Conservation (phyloP, 2,113 vertebrate genomes). For the Mobula birostris region DNA sequence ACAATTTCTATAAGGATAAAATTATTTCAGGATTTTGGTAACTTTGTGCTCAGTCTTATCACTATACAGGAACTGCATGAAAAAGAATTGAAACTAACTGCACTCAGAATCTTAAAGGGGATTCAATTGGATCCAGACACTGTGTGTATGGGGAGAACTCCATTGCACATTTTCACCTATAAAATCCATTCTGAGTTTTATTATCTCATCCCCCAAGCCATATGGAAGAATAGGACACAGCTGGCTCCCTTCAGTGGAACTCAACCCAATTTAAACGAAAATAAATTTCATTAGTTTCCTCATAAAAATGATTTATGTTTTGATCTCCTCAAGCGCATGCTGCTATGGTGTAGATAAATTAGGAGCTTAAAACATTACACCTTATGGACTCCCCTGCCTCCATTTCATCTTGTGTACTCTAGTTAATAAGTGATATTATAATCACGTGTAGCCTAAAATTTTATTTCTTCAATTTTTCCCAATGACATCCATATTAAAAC, state of each 20-base stretch:
- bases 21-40: neutral
- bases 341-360: neutral
- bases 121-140: neutral
- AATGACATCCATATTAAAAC: neutral
- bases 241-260: neutral
- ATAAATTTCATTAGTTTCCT: conserved; percentile 5
- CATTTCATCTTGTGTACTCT: neutral
- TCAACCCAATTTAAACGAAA: conserved; percentile 6
- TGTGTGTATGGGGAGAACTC: neutral
- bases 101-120: neutral
- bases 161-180: neutral
- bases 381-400: neutral
- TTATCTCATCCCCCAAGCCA: neutral
- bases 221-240: conserved; percentile 16
- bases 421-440: neutral
- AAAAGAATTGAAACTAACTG: neutral
- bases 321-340: neutral
- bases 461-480: neutral
- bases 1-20: neutral
- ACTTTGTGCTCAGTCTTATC: neutral
- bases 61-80: neutral
- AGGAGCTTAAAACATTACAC: neutral
- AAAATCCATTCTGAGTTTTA: neutral
- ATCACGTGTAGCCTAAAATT: neutral
- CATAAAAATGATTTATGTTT: neutral